These are phyloP conservation scores for Platycercus adscitus DNA, from an alignment of 2,113 vertebrate species.

Conservation along the genomic window DNA sequence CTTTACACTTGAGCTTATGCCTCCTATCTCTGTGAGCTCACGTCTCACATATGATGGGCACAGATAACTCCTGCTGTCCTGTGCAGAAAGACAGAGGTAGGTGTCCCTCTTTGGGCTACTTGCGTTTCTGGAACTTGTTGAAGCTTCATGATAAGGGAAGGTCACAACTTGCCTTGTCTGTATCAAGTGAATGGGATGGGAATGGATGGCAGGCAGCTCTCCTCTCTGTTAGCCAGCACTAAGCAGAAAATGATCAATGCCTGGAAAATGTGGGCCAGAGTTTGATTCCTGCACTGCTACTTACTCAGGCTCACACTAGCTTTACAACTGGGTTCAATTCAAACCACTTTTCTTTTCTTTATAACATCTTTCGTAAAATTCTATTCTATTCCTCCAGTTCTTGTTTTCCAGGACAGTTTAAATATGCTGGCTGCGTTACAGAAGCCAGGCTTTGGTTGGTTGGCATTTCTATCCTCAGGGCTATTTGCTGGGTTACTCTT, in stretches of 20 bases:
- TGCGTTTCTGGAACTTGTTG: not conserved
- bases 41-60: not conserved
- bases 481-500: not conserved
- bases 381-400: not conserved
- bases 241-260: not conserved
- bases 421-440: not conserved
- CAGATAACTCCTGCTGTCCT: not conserved
- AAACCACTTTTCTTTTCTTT: not conserved
- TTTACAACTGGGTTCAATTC: not conserved
- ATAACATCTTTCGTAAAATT: not conserved
- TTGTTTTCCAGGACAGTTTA: not conserved
- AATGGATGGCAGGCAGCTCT: not conserved
- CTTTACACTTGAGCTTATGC: not conserved
- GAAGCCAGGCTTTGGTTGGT: not conserved
- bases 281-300: not conserved
- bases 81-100: not conserved
- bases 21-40: not conserved
- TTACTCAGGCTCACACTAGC: not conserved
- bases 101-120: not conserved
- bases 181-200: not conserved
- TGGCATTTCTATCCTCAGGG: not conserved
- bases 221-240: not conserved
- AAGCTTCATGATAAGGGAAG: not conserved
- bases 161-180: not conserved
- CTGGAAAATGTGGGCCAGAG: not conserved